Evolutionary conservation across 2,113 vertebrate genomes (phyloP).

Genomic region (Atrichornis clamosus): DNA sequence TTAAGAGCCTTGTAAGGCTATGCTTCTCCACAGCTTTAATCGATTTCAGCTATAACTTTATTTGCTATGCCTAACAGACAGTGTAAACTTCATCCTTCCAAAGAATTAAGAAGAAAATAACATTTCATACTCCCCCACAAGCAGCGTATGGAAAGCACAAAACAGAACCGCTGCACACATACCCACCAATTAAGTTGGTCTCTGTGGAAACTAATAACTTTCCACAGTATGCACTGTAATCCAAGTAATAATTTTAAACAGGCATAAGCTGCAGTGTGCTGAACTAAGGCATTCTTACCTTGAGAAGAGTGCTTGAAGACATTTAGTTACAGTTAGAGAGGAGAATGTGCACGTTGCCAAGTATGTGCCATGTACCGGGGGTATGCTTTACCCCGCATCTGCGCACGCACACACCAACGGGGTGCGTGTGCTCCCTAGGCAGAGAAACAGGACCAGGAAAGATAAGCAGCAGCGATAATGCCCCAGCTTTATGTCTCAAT

Average conservation of each 20-base stretch:
- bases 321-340: constrained; percentile 29
- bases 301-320: neutral
- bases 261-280: constrained; percentile 42
- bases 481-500: neutral
- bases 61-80: constrained; percentile 20
- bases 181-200: constrained; percentile 46
- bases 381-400: neutral
- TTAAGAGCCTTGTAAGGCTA: constrained; percentile 52
- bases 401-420: neutral
- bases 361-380: neutral
- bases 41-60: constrained; percentile 46
- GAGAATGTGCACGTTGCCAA: constrained; percentile 7
- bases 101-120: constrained; percentile 21
- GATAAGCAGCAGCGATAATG: neutral
- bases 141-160: neutral
- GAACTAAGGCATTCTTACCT: constrained; percentile 62
- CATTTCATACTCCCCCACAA: constrained; percentile 4
- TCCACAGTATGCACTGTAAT: constrained; percentile 54
- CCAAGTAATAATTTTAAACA: constrained; percentile 53
- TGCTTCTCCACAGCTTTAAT: constrained; percentile 23
- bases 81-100: constrained; percentile 32
- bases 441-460: neutral
- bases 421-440: neutral
- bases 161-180: constrained; percentile 28
- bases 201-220: constrained; percentile 63